Conservation (phyloP, 2,888 invertebrate species). For the Luperina nickerlii region DNA sequence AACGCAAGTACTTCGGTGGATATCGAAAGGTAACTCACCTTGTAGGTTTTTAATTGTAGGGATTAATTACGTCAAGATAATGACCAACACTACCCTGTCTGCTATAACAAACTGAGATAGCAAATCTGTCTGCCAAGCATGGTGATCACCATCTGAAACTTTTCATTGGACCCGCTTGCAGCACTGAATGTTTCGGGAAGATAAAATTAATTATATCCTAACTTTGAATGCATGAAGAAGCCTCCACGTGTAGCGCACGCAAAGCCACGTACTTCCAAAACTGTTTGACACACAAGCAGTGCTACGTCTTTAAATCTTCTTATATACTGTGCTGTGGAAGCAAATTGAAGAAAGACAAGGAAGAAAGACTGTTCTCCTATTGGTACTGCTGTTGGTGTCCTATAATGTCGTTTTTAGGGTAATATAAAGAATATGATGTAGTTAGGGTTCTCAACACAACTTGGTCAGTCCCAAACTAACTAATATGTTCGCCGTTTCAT, state of each 20-base stretch:
- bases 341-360: neutral
- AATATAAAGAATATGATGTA: neutral
- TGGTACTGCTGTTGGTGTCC: neutral
- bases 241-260: too few species aligned
- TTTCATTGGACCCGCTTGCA: neutral
- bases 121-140: neutral
- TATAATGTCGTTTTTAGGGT: neutral
- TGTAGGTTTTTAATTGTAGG: neutral
- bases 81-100: neutral
- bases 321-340: too few species aligned
- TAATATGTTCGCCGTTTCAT: too few species aligned
- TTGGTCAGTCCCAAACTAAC: neutral
- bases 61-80: neutral
- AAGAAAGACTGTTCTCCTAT: neutral
- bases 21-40: neutral
- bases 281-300: neutral
- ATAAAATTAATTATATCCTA: neutral
- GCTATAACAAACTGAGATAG: neutral
- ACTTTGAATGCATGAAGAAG: neutral
- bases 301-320: neutral
- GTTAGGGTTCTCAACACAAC: neutral
- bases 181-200: neutral
- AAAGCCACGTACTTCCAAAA: slow-evolving; percentile 6
- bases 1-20: neutral
- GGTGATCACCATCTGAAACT: neutral